Base-by-base conservation (phyloP, 2,888 invertebrate species). In the Amiota minor region DNA sequence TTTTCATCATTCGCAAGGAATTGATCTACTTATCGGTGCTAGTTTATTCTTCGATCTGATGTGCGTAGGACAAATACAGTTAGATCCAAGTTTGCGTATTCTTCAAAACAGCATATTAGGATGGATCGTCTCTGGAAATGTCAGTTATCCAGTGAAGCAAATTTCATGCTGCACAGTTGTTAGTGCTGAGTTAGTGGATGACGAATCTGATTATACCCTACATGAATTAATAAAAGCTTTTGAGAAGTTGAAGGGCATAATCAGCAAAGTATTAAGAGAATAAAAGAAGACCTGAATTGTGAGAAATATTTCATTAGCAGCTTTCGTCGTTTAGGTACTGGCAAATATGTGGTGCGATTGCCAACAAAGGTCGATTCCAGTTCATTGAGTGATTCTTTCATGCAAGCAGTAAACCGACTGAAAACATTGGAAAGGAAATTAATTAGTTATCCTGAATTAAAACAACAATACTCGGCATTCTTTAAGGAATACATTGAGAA, bases 121-220 rank as follows among this genome's bases (percentile, higher is more conserved):
- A 23, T 23, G 3, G 23, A 23, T 23, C 1, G 1, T 23, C 23
- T 23, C 23, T 23, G 23, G 23, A 23, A 23, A n/a, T n/a, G n/a
- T n/a, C n/a, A n/a, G n/a, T n/a, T n/a, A 23, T 23, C 23, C 23
- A 23, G 23, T 23, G 23, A 3, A 23, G 23, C 23, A 23, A 23
- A 23, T 23, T 23, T 1, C 3, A 23, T 23, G 23, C 23, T 23
- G 23, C 71, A 56, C 71, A 65, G 70, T 65, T 76, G 67, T 71
- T 59, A n/a, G 73, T 71, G n/a, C n/a, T n/a, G n/a, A n/a, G n/a
- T n/a, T n/a, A n/a, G n/a, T n/a, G n/a, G 23, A 23, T 23, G 3
- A 3, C 3, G 23, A 23, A 2, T 23, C 23, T 23, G 23, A 1
- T 23, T 23, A 3, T 23, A 23, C 3, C 23, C 23, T 23, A 23